Percentiles rank a stretch among this genome's conserved stretches.
These are phyloP conservation scores for Myathropa florea DNA, from an alignment of 2,888 invertebrate genomes.

Conservation along the genomic window DNA sequence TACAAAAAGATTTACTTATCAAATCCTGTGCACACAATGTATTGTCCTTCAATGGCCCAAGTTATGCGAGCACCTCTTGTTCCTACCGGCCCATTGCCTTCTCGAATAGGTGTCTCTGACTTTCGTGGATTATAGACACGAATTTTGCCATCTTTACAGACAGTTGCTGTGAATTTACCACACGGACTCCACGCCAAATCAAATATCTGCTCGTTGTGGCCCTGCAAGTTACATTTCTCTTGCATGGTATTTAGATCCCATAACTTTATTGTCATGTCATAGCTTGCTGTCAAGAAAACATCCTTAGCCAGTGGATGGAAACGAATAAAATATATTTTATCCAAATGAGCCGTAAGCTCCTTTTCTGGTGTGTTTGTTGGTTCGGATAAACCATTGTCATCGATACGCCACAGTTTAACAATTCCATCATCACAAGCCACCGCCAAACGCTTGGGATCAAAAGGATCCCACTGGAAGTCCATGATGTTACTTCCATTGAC, in stretches of 20 bases:
- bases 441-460: conserved; percentile 88
- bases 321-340: conserved; percentile 95
- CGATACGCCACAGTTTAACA: conserved; percentile 90
- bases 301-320: conserved; percentile 94
- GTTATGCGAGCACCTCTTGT: conserved; percentile 93
- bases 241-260: conserved; percentile 89
- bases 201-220: conserved; percentile 94
- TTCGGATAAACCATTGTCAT: conserved; percentile 86
- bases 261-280: conserved; percentile 93
- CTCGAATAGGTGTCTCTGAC: conserved; percentile 84
- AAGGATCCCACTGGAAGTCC: conserved; percentile 98
- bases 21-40: conserved; percentile 94
- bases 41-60: conserved; percentile 93
- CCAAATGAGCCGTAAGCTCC: conserved; percentile 89
- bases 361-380: conserved; percentile 89
- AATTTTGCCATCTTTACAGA: conserved; percentile 93
- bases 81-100: conserved; percentile 93
- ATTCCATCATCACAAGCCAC: conserved; percentile 95
- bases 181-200: conserved; percentile 96
- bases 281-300: conserved; percentile 92
- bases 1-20: conserved; percentile 85
- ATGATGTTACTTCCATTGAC: conserved; percentile 94
- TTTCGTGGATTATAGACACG: conserved; percentile 89
- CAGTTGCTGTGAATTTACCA: conserved; percentile 91
- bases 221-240: conserved; percentile 86